Base-by-base conservation (phyloP, 2,797 vertebrate genomes). In the Bufotes viridis region DNA sequence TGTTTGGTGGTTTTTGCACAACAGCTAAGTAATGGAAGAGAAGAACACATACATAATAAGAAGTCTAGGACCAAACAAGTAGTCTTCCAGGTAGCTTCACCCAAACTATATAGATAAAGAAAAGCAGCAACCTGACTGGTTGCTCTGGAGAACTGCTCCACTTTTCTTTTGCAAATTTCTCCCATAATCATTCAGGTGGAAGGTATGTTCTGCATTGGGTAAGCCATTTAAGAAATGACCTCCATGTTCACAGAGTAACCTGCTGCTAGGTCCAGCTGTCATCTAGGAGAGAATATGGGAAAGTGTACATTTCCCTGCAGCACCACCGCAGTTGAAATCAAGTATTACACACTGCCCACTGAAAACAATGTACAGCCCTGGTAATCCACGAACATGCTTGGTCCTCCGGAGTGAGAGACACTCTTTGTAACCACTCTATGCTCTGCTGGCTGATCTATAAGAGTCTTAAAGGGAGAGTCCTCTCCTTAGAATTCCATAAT, bases 1-100 rank as follows among this genome's bases (percentile, higher is more conserved):
- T 99, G 94, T 98, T 99, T 15, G 98, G 97, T 0, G 98, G 98
- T 87, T 97, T 98, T 94, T 99, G 99, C 90, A 99, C 96, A 92
- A 99, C 97, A 24, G 98, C 98, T 99, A 53, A 75, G 34, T 51
- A 75, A 87, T 88, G 26, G 58, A 29, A 72, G 53, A 81, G 55
- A 85, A 24, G 78, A 82, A 81, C 0, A 0, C 12, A 34, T 58
- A 51, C 7, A 65, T 14, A 79, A 26, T 79, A n/a, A 63, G 34
- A 65, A 8, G 14, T 34, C 24, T 58, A 9, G 42, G 22, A 24
- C 14, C 49, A 76, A 24, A 20, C 5, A 51, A 75, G 20, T 5
- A n/a, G 18, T 22, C 10, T 22, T 75, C 3, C 22, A n/a, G 42
- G 42, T 75, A 75, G 49, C 15, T 12, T 51, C 74, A 53, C 20